Percentiles rank a stretch among this genome's conserved stretches.
phyloP scores from a whole-genome alignment of 2,797 vertebrate species.

The Oreortyx pictus region DNA sequence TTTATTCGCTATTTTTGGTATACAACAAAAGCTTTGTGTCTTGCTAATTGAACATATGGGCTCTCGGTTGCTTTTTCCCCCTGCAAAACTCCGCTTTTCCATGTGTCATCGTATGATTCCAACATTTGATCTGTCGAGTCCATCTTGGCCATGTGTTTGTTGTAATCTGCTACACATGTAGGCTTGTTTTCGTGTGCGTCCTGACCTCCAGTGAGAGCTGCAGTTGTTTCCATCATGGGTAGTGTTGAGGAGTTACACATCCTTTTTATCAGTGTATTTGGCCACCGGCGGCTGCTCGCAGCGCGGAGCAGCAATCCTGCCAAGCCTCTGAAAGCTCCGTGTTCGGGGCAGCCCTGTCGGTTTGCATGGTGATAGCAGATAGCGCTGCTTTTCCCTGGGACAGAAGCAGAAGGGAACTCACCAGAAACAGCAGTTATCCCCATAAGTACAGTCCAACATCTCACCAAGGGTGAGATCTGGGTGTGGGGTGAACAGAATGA shows the following conservation, averaged over 20 bases:
- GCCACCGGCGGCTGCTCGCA: constrained; percentile 58
- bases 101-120: constrained; percentile 68
- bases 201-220: constrained; percentile 74
- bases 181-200: constrained; percentile 74
- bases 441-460: background rate
- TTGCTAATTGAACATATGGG: constrained; percentile 68
- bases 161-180: constrained; percentile 80
- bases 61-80: constrained; percentile 51
- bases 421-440: constrained; percentile 28
- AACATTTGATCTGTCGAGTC: constrained; percentile 70
- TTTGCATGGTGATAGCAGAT: constrained; percentile 47
- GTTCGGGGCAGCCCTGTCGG: background rate
- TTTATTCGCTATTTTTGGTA: constrained; percentile 70
- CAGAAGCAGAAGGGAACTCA: background rate
- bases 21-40: constrained; percentile 73
- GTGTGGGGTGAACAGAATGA: background rate
- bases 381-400: background rate
- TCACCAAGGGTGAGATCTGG: background rate
- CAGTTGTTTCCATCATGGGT: constrained; percentile 70
- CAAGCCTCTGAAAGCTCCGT: constrained; percentile 35
- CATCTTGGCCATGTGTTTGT: constrained; percentile 71
- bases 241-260: constrained; percentile 67
- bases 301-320: constrained; percentile 29
- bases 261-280: constrained; percentile 66
- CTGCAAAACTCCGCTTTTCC: constrained; percentile 65